phyloP scores from a whole-genome alignment of 2,113 vertebrate genomes.

The Columba janthina region DNA sequence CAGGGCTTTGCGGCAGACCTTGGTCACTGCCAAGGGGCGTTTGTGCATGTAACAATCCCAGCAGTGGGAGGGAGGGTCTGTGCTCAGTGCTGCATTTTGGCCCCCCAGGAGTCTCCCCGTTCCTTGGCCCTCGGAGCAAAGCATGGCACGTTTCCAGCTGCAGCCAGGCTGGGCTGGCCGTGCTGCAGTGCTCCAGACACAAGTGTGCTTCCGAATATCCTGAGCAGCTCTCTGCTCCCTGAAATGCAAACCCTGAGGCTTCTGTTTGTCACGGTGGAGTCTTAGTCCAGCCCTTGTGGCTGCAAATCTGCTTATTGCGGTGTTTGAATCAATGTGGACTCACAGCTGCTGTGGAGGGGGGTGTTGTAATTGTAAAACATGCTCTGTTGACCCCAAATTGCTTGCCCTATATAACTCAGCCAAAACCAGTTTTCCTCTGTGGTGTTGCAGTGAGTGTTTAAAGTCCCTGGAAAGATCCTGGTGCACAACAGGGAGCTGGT shows the following conservation, averaged over 20 bases:
- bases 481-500: rapidly evolving
- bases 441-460: not conserved
- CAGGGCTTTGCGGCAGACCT: not conserved
- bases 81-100: rapidly evolving
- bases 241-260: not conserved
- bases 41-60: not conserved
- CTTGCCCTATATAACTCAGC: not conserved
- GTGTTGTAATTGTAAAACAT: rapidly evolving
- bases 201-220: not conserved
- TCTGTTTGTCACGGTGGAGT: rapidly evolving
- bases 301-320: not conserved
- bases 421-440: not conserved
- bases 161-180: not conserved
- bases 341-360: not conserved
- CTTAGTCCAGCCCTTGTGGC: not conserved
- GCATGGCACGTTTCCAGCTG: rapidly evolving
- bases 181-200: no score
- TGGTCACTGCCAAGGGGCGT: rapidly evolving
- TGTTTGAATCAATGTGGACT: not conserved
- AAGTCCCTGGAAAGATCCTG: not conserved
- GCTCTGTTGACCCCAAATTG: not conserved
- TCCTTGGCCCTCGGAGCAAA: not conserved
- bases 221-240: not conserved
- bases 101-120: no score
- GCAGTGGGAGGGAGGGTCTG: not conserved